A percentile compares a stretch with the other conserved stretches of the same genome.
Conservation (phyloP, 2,888 invertebrate genomes). For the Hyles lineata region DNA sequence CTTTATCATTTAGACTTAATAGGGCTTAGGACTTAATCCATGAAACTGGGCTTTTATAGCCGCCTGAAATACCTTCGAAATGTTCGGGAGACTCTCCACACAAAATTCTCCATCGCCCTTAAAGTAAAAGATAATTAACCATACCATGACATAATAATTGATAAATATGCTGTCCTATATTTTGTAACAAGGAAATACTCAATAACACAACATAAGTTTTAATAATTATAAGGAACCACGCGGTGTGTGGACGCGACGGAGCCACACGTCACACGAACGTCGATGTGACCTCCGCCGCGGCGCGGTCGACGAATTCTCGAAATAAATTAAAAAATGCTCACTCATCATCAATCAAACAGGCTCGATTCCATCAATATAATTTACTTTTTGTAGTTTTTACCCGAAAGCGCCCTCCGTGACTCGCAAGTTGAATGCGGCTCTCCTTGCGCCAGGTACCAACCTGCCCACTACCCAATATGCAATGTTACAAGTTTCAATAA, state of each 20-base stretch:
- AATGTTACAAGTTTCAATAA: constrained; percentile 45
- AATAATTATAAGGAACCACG: constrained; percentile 46
- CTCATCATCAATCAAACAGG: constrained; percentile 84
- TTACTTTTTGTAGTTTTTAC: constrained; percentile 84
- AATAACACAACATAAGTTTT: background rate
- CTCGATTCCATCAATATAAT: constrained; percentile 85
- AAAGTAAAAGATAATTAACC: no score
- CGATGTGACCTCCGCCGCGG: constrained; percentile 62
- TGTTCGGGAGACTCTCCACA: no score
- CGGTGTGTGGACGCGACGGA: constrained; percentile 36
- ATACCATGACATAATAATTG: background rate
- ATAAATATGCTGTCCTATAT: background rate
- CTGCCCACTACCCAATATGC: constrained; percentile 4
- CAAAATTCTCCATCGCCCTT: no score
- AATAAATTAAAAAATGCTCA: constrained; percentile 84
- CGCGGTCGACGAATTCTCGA: constrained; percentile 76
- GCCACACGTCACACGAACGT: constrained; percentile 42
- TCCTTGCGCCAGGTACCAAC: constrained; percentile 68
- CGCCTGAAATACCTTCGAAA: no score
- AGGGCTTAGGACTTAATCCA: no score
- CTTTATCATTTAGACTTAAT: no score
- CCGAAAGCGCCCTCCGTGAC: constrained; percentile 80
- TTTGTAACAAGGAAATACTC: background rate
- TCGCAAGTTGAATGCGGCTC: constrained; percentile 63
- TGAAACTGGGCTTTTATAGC: no score